phyloP scores from a whole-genome alignment of 2,113 vertebrate genomes.

The Pollachius pollachius region DNA sequence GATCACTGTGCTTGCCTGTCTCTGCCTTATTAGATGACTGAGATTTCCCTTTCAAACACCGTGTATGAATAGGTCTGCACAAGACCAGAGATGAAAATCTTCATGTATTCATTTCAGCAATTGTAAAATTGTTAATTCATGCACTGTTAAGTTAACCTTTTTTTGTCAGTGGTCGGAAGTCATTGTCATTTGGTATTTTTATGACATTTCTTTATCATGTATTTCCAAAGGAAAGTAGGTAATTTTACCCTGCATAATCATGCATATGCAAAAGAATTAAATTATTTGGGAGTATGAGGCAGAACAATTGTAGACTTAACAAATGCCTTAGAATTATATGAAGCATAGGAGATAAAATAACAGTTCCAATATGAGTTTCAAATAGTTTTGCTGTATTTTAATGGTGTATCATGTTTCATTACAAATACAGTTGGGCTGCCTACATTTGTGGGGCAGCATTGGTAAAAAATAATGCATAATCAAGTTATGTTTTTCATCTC shows the following conservation, averaged over 20 bases:
- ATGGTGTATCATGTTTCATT: too few species aligned
- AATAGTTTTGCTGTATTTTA: too few species aligned
- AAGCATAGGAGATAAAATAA: too few species aligned
- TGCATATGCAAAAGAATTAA: slow-evolving; percentile 70
- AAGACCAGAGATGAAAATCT: too few species aligned
- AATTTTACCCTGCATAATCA: slow-evolving; percentile 53
- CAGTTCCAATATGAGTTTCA: too few species aligned
- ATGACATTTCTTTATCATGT: background rate
- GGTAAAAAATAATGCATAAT: background rate
- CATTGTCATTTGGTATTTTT: background rate
- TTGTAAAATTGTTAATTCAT: too few species aligned
- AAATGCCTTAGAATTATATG: background rate
- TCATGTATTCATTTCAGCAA: too few species aligned
- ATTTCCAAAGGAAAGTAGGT: slow-evolving; percentile 38
- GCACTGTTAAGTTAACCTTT: too few species aligned
- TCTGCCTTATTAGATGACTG: slow-evolving; percentile 64
- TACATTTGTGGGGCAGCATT: too few species aligned
- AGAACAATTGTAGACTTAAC: slow-evolving; percentile 7
- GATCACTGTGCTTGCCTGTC: slow-evolving; percentile 70
- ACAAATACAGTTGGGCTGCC: background rate
- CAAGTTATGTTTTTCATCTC: background rate
- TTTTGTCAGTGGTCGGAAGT: too few species aligned
- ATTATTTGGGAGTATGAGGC: slow-evolving; percentile 42
- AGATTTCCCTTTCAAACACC: slow-evolving; percentile 39
- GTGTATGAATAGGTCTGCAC: too few species aligned